Conservation (phyloP, 2,113 vertebrate species). For the Marmota monax region DNA sequence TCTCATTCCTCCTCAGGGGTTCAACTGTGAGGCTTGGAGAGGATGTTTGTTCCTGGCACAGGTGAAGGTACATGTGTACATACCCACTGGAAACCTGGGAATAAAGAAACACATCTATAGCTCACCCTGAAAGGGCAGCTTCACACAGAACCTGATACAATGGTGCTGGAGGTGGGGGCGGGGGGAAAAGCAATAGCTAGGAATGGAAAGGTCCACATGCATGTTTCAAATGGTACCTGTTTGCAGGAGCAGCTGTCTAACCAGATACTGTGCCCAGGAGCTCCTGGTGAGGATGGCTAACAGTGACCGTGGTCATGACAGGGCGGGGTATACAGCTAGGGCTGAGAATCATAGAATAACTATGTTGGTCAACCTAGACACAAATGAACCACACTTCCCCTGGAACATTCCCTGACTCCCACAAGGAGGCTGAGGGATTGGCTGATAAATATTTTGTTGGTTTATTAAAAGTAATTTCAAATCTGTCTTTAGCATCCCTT, state of each 20-base stretch:
- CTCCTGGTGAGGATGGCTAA: rapidly evolving
- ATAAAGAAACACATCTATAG: background rate
- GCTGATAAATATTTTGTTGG: background rate
- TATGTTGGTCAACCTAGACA: background rate
- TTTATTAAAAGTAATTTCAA: background rate
- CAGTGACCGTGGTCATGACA: background rate
- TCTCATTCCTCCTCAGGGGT: background rate
- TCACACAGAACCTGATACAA: rapidly evolving
- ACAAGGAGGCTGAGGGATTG: background rate
- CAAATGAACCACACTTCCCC: background rate
- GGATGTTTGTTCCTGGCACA: background rate
- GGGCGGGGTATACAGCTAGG: background rate
- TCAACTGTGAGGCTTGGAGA: background rate
- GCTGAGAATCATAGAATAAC: background rate
- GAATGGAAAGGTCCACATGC: background rate
- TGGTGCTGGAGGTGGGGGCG: background rate
- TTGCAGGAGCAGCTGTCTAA: background rate
- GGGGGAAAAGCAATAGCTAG: too few species aligned
- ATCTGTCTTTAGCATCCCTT: background rate
- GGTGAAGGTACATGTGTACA: background rate
- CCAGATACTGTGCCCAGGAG: background rate
- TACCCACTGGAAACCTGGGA: background rate
- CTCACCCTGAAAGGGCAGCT: background rate
- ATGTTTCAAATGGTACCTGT: background rate
- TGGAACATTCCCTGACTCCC: too few species aligned